Base-by-base conservation (phyloP, 2,113 vertebrate species). In the Strix aluco region DNA sequence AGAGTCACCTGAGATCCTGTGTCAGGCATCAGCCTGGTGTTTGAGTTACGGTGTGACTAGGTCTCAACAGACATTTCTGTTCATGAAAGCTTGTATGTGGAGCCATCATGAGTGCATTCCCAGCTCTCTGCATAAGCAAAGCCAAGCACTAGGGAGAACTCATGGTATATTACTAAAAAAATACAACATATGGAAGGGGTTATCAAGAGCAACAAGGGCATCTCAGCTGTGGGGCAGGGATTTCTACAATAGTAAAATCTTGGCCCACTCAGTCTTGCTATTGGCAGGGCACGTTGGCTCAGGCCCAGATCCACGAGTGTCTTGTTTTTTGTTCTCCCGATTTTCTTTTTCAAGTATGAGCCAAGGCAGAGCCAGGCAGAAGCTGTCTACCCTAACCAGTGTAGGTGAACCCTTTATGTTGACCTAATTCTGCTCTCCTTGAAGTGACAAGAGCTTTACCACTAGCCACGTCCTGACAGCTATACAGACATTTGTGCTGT, bases 351-450 rank as follows among this genome's bases (percentile, higher is more conserved):
- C 40, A 72, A 91, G n/a, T 38, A 44, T 47, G 55, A 94, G 36
- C n/a, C 57, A 63, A 94, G 42, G 26, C 62, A 81, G 29, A 92
- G 29, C 15, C 54, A 61, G 40, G 36, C 30, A 85, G 62, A 69
- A 90, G 29, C 72, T 73, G 22, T 55, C 81, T 95, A 65, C 57
- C 32, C 70, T 78, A 59, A 52, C 52, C 32, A 82, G 29, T 63
- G 26, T 63, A 72, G 70, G 26, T 51, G 59, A 74, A 73, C 36
- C 38, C 77, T 97, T 86, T 42, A 70, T 55, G 36, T 51, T 88
- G 65, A 93, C 77, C 80, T 95, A 74, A 86, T 92, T 88, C 65
- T 88, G 12, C 36, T 92, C 23, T 70, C 36, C 62, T 88, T 86
- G 75, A 93, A 78, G 75, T 71, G 72, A 52, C 75, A 75, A 87